Evolutionary conservation across 2,888 invertebrate genomes (phyloP), one percentile per base, ranked within the genome.

Genomic region (Podotricha telesiphe): DNA sequence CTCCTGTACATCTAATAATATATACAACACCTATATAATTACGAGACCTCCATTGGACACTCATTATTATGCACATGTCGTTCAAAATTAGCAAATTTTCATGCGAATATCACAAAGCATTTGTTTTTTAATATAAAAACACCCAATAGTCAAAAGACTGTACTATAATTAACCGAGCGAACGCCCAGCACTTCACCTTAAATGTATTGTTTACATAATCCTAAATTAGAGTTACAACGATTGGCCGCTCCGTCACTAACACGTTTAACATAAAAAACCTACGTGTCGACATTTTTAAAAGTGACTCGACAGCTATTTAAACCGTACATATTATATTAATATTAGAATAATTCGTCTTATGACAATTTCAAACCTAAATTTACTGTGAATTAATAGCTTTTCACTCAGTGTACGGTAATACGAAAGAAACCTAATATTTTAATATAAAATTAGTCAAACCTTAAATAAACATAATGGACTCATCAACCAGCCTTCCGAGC

Each of bases 401-500:
- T 67, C 69, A 71, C 69, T 69, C 71, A 45, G 69, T 67, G 69
- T 55, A 48, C 68, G 51, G 45, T 37, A 61, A 56, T 53, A 73
- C 65, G 20, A 68, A 71, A 67, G 34, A 63, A 68, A 63, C 63
- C 53, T 64, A 56, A 67, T 15, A 7, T 37, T 47, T 58, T 56
- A 59, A 61, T 40, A 56, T 64, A 68, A 56, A 66, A 37, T 55
- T 66, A 50, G 68, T 70, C 68, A 71, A 73, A 80, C 71, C 76
- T 82, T 82, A 84, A 83, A 83, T 75, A 77, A 82, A 82, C 79
- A 78, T 77, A 89, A 86, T 91, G 91, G 92, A 89, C 91, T 85
- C 92, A 80, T 87, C 85, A 90, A 92, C 91, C 92, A 92, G 91
- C 91, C 84, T 71, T 53, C 59, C 5, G 69, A 86, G 85, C 79